Base-by-base conservation (phyloP, 2,797 vertebrate genomes). In the Enteromius mattozi region DNA sequence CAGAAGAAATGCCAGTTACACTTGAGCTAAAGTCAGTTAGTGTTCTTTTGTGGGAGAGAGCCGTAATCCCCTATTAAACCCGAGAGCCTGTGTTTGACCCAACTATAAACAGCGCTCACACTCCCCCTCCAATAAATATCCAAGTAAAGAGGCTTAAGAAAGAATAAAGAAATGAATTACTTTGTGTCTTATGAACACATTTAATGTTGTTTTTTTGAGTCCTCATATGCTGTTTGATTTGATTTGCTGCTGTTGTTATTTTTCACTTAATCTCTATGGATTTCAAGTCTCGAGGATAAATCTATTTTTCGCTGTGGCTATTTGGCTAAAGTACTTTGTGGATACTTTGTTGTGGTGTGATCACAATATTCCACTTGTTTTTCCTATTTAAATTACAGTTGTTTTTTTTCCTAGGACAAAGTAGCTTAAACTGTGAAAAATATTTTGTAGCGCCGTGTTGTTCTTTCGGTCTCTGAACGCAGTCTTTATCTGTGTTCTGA, bases 231-330 rank as follows among this genome's bases (percentile, higher is more conserved):
- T 94, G 90, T 86, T 93, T 94, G 91, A 94, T 94, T 94, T 94
- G 88, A 93, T 94, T 95, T 93, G 87, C 88, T 93, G 92, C 93
- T 94, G 86, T 94, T 94, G 91, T 94, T 94, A 92, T 94, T 94
- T 92, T 87, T 81, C 85, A 91, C 88, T 91, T 94, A 94, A 93
- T 94, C 93, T 92, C 89, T 75, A 81, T 85, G 89, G 93, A 93
- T 92, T 94, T 88, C 59, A 88, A 61, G 63, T 90, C 85, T 84
- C 49, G 63, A 6, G 80, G 77, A 82, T 42, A 47, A 87, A 80
- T 51, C 78, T 86, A 68, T 90, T 84, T 92, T 86, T 85, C 49
- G 83, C 74, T 59, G 37, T 37, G 84, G 37, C 72, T 61, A 82
- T 87, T 75, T 77, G 85, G 85, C 90, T 89, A 87, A 88, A 90